phyloP scores from a whole-genome alignment of 2,888 invertebrate species.

The Parnassius apollo region DNA sequence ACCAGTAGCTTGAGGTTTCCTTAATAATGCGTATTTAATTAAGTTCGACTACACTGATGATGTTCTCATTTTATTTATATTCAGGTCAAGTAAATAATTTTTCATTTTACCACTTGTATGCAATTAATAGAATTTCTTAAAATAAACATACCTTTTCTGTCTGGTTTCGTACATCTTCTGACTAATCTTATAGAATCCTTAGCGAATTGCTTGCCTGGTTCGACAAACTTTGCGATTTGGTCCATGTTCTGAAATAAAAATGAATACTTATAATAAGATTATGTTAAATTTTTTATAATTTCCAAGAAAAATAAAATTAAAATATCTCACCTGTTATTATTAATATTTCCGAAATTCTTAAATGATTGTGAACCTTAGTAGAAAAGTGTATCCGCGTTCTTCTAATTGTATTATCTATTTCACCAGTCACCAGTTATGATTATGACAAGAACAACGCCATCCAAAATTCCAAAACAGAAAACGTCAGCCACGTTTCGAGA shows the following conservation, averaged over 20 bases:
- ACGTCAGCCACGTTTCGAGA: constrained; percentile 77
- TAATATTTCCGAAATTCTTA: constrained; percentile 7
- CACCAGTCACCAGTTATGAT: constrained; percentile 19
- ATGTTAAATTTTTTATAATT: not conserved
- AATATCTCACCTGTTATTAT: constrained; percentile 26
- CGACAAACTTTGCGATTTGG: constrained; percentile 96
- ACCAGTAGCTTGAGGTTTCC: too few species aligned
- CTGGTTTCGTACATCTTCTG: constrained; percentile 99
- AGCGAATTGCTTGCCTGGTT: constrained; percentile 97
- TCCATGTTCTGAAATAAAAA: constrained; percentile 88
- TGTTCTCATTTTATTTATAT: too few species aligned
- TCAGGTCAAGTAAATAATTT: too few species aligned
- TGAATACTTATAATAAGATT: constrained; percentile 14
- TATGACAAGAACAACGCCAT: constrained; percentile 36
- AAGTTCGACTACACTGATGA: too few species aligned
- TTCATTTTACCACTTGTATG: too few species aligned
- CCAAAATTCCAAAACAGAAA: constrained; percentile 45
- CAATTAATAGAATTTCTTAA: too few species aligned
- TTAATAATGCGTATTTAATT: too few species aligned
- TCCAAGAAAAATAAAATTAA: constrained; percentile 9
- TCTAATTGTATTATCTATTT: constrained; percentile 13
- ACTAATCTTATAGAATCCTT: constrained; percentile 99
- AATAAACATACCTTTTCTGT: constrained; percentile 90
- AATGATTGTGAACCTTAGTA: constrained; percentile 2
- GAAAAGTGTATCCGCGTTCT: constrained; percentile 8